Conservation (phyloP, 2,888 invertebrate genomes). For the Drosophila prostipennis region DNA sequence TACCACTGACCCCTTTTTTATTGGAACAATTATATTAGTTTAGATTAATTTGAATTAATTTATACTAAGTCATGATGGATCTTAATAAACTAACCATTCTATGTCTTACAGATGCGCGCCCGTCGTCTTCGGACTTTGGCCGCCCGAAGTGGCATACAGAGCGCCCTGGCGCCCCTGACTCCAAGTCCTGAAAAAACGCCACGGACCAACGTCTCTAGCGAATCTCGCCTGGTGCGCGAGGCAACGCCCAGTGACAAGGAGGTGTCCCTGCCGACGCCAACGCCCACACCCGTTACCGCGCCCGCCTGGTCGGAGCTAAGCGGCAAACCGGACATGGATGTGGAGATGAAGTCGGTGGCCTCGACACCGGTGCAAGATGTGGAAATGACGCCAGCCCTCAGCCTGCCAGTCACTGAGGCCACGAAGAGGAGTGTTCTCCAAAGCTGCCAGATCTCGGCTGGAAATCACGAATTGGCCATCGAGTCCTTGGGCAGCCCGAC, state of each 20-base stretch:
- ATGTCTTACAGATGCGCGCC: constrained; percentile 83
- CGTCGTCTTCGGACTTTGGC: constrained; percentile 82
- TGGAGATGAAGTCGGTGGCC: constrained; percentile 77
- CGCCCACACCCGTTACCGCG: not conserved
- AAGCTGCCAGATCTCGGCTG: constrained; percentile 10
- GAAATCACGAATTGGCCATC: not conserved
- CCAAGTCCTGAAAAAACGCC: constrained; percentile 51
- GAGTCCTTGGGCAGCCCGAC: not conserved
- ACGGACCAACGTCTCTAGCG: constrained; percentile 73
- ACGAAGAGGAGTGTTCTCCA: constrained; percentile 16
- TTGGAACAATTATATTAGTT: too few relatives aligned
- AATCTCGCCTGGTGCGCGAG: constrained; percentile 81
- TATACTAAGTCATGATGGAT: not conserved
- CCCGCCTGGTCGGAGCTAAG: constrained; percentile 23
- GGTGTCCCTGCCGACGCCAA: constrained; percentile 18
- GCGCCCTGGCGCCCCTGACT: constrained; percentile 7
- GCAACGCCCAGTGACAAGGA: constrained; percentile 43
- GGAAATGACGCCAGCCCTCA: constrained; percentile 84
- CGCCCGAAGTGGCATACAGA: constrained; percentile 57
- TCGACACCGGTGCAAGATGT: constrained; percentile 82
- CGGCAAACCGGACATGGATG: constrained; percentile 65
- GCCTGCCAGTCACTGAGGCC: constrained; percentile 15
- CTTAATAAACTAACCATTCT: not conserved
- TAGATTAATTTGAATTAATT: too few relatives aligned
- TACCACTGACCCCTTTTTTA: too few relatives aligned